phyloP scores from a whole-genome alignment of 2,113 vertebrate species.

The Heterotis niloticus region DNA sequence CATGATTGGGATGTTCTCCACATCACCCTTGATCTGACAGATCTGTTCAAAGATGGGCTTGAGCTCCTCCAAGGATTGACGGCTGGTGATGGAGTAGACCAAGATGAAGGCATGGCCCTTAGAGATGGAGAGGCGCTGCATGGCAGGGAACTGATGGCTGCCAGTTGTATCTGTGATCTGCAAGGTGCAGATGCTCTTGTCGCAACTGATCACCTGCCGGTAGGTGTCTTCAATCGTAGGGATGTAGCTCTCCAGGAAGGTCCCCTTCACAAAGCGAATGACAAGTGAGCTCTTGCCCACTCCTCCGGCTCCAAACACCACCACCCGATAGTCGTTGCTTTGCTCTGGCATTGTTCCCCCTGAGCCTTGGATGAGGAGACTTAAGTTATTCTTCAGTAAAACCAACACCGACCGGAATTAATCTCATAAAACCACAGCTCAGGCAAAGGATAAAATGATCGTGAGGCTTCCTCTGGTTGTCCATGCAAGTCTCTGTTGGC shows the following conservation, averaged over 20 bases:
- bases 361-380: not conserved
- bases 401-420: too few relatives aligned
- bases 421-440: too few relatives aligned
- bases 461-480: too few relatives aligned
- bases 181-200: constrained; percentile 26
- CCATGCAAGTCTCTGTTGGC: too few relatives aligned
- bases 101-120: constrained; percentile 20
- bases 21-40: constrained; percentile 20
- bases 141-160: constrained; percentile 28
- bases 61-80: constrained; percentile 19
- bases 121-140: constrained; percentile 19
- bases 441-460: too few relatives aligned
- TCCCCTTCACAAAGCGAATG: constrained; percentile 19
- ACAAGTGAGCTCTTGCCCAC: constrained; percentile 15
- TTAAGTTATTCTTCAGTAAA: not conserved
- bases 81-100: constrained; percentile 22
- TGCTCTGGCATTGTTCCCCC: constrained; percentile 17
- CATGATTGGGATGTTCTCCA: constrained; percentile 21
- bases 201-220: constrained; percentile 28
- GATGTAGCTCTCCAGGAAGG: constrained; percentile 16
- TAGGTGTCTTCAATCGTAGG: constrained; percentile 18
- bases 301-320: constrained; percentile 14
- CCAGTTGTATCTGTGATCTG: constrained; percentile 24
- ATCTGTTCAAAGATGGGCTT: constrained; percentile 18
- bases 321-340: constrained; percentile 17